Conservation (phyloP, 2,113 vertebrate species). For the Collichthys lucidus region DNA sequence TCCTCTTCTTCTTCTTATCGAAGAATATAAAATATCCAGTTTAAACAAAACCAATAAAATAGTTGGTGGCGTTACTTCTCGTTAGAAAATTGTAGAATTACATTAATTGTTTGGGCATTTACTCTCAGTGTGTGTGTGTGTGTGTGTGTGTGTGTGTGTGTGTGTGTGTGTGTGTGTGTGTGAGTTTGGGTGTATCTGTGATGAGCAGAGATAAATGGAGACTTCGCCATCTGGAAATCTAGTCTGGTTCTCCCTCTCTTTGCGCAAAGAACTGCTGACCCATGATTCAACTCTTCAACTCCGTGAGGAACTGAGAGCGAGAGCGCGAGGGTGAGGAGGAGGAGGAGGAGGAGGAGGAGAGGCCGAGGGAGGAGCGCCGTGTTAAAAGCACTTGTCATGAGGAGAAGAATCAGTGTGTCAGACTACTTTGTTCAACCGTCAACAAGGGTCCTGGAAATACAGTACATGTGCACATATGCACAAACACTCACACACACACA, state of each 20-base stretch:
- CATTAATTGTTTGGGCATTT: background rate
- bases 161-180: background rate
- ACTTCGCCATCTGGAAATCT: conserved; percentile 93
- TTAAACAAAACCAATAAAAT: no score
- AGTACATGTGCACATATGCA: background rate
- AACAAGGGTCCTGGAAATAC: conserved; percentile 52
- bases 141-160: background rate
- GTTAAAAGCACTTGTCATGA: conserved; percentile 72
- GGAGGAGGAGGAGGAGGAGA: no score
- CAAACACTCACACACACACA: background rate
- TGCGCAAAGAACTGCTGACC: conserved; percentile 89
- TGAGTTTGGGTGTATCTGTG: conserved; percentile 59
- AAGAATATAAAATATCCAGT: no score
- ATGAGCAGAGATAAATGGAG: conserved; percentile 89
- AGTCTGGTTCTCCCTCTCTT: conserved; percentile 85
- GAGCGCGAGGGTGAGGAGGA: conserved; percentile 47
- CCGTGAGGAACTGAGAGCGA: conserved; percentile 45
- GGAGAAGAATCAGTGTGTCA: conserved; percentile 70
- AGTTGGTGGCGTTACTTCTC: no score
- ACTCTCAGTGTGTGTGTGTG: no score
- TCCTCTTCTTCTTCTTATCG: no score
- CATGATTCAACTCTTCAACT: conserved; percentile 92
- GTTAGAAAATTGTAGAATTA: no score
- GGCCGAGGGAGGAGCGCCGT: conserved; percentile 31
- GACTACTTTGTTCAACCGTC: conserved; percentile 71